Conservation (phyloP, 2,888 invertebrate species). For the Leuctra nigra region DNA sequence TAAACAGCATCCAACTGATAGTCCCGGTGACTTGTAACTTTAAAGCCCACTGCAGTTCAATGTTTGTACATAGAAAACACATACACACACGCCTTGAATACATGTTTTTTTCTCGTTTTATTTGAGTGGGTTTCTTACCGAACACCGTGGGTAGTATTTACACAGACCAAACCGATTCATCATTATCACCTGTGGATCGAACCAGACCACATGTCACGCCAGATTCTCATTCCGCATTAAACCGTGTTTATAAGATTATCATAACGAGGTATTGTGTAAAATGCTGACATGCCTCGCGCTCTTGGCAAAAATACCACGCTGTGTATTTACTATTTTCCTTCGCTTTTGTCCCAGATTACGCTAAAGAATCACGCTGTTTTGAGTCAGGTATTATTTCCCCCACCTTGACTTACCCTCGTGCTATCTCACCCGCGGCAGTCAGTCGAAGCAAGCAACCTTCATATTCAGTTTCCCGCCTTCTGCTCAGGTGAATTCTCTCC, state of each 20-base stretch:
- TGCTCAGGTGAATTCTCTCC: not conserved
- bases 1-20: no score
- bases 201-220: no score
- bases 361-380: constrained; percentile 4
- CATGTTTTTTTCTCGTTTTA: no score
- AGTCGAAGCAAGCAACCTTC: not conserved
- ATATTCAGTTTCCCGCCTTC: constrained; percentile 11
- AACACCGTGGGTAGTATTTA: no score
- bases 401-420: not conserved
- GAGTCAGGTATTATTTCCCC: constrained; percentile 12
- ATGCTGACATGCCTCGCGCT: not conserved
- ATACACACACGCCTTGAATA: no score
- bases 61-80: no score
- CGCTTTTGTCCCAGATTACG: constrained; percentile 1
- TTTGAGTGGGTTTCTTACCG: no score
- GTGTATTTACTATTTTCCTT: not conserved
- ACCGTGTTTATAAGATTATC: not conserved
- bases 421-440: not conserved
- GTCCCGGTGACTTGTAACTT: no score
- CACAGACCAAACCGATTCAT: no score
- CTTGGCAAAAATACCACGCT: not conserved
- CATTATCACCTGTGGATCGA: no score
- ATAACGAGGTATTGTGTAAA: not conserved
- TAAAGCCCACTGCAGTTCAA: no score
- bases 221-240: constrained; percentile 2